These are phyloP conservation scores for Australoheros facetus DNA, from an alignment of 2,797 vertebrate species.

Conservation along the genomic window DNA sequence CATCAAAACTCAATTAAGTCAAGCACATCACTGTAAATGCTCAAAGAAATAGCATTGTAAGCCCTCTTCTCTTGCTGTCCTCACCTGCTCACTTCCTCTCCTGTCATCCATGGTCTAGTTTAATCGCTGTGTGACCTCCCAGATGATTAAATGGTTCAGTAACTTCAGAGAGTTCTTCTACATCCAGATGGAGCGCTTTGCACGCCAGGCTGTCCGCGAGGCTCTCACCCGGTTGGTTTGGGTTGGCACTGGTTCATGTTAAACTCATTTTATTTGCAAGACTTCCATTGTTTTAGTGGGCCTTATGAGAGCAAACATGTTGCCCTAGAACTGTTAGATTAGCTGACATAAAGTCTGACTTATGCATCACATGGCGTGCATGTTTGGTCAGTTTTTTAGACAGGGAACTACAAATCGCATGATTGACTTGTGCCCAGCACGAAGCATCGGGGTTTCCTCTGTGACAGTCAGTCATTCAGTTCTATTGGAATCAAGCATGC, in stretches of 20 bases:
- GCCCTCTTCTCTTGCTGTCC: conserved; percentile 21
- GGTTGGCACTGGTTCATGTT: conserved; percentile 15
- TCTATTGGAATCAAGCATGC: background rate
- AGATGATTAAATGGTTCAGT: conserved; percentile 89
- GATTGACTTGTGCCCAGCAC: background rate
- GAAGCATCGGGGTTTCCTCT: background rate
- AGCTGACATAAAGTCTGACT: background rate
- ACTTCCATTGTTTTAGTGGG: background rate
- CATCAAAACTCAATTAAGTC: background rate
- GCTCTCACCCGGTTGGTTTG: conserved; percentile 73
- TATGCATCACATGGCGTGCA: background rate
- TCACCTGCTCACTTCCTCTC: background rate
- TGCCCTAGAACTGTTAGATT: background rate
- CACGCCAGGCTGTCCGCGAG: conserved; percentile 83
- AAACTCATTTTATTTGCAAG: conserved; percentile 9
- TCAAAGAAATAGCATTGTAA: background rate
- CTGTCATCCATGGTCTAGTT: conserved; percentile 67
- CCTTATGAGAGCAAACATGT: background rate
- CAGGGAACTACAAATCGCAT: background rate
- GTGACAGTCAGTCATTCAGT: background rate
- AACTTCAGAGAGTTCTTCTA: conserved; percentile 89
- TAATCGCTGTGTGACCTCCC: conserved; percentile 85
- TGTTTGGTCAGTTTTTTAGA: background rate
- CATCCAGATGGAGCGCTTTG: conserved; percentile 88
- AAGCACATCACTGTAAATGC: background rate